Percentiles rank a stretch among this genome's conserved stretches.
These are phyloP conservation scores for Troides aeacus DNA, from an alignment of 2,888 invertebrate genomes.

Conservation along the genomic window DNA sequence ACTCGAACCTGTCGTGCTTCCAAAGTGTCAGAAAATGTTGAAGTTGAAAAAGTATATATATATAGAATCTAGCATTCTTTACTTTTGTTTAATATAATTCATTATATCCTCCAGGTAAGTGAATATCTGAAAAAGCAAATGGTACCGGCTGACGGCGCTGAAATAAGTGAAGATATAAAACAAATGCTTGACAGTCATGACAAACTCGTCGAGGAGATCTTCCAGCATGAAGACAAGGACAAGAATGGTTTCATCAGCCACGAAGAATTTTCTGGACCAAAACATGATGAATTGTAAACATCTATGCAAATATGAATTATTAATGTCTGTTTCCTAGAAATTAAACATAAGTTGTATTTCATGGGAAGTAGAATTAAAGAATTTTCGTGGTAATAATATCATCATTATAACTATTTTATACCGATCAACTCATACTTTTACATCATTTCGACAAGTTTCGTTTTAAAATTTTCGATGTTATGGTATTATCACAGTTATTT, in stretches of 20 bases:
- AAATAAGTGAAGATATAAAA: slow-evolving; percentile 87
- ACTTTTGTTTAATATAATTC: not conserved
- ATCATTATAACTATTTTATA: not conserved
- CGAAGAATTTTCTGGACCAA: slow-evolving; percentile 97
- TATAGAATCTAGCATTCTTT: not conserved
- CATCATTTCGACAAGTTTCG: not conserved
- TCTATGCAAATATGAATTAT: slow-evolving; percentile 27
- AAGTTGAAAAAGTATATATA: too few relatives aligned
- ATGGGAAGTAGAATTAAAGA: slow-evolving; percentile 25
- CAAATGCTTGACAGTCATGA: slow-evolving; percentile 93
- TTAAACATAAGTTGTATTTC: slow-evolving; percentile 27
- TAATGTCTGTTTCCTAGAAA: slow-evolving; percentile 27
- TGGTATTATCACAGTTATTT: not conserved
- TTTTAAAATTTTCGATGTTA: not conserved
- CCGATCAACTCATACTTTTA: not conserved
- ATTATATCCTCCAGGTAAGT: slow-evolving; percentile 84
- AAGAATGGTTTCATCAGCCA: slow-evolving; percentile 97
- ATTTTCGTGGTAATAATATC: not conserved
- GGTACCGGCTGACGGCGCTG: slow-evolving; percentile 88
- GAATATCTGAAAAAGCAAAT: slow-evolving; percentile 95
- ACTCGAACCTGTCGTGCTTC: too few relatives aligned
- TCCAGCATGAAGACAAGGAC: slow-evolving; percentile 98
- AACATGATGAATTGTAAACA: slow-evolving; percentile 95
- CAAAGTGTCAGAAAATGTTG: too few relatives aligned
- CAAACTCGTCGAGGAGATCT: slow-evolving; percentile 96